Conservation (phyloP, 2,888 invertebrate species). For the Phrixothrix hirtus region DNA sequence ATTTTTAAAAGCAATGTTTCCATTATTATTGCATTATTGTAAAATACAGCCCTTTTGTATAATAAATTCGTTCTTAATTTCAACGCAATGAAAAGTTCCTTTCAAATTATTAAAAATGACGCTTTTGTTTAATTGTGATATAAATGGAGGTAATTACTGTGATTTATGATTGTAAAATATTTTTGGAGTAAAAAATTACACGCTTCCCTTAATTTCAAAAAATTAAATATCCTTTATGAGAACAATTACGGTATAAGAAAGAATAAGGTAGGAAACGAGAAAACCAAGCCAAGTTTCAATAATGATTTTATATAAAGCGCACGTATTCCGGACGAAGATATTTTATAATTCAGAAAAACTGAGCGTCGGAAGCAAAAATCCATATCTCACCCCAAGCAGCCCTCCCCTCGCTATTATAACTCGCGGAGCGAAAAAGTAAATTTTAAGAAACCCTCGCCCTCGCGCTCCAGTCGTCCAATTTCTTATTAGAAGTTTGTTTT, state of each 20-base stretch:
- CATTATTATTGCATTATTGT: no score
- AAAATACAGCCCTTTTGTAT: no score
- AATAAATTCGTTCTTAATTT: no score
- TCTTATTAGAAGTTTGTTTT: slow-evolving; percentile 34
- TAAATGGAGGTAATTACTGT: no score
- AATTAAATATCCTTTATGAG: neutral
- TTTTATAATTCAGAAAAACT: slow-evolving; percentile 57
- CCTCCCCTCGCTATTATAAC: slow-evolving; percentile 56
- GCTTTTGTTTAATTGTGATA: no score
- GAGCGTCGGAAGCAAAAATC: slow-evolving; percentile 56
- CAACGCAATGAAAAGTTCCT: no score
- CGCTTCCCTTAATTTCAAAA: neutral
- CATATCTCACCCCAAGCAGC: slow-evolving; percentile 53
- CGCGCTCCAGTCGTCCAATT: slow-evolving; percentile 49
- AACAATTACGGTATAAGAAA: neutral
- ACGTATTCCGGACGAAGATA: slow-evolving; percentile 45
- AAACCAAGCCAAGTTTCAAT: slow-evolving; percentile 34
- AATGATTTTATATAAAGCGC: slow-evolving; percentile 39
- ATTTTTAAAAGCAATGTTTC: no score
- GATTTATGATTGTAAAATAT: no score
- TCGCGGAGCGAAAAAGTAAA: slow-evolving; percentile 59
- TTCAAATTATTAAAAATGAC: no score
- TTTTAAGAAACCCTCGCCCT: slow-evolving; percentile 49
- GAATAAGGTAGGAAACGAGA: slow-evolving; percentile 7
- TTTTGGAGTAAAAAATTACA: no score